These are phyloP conservation scores for Thripadectes ignobilis DNA, from an alignment of 2,797 vertebrate genomes.

Conservation along the genomic window DNA sequence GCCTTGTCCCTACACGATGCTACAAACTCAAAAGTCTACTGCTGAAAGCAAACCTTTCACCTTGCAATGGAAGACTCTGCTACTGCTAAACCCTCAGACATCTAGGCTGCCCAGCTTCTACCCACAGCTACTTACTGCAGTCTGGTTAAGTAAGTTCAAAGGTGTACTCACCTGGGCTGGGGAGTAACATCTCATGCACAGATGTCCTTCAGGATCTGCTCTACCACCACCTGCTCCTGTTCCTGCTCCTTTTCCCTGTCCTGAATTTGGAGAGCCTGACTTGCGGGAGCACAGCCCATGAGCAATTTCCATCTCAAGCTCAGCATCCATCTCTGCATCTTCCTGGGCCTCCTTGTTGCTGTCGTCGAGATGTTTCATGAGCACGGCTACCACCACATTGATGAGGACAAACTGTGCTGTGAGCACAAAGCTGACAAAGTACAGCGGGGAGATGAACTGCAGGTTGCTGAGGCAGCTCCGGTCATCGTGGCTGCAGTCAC, in stretches of 20 bases:
- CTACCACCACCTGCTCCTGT: slow-evolving; percentile 56
- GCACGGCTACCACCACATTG: slow-evolving; percentile 98
- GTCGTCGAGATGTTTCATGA: slow-evolving; percentile 99
- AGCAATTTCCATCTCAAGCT: slow-evolving; percentile 94
- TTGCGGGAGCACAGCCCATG: slow-evolving; percentile 89
- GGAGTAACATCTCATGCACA: slow-evolving; percentile 84
- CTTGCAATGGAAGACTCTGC: background rate
- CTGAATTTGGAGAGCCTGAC: slow-evolving; percentile 71
- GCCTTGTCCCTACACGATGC: background rate
- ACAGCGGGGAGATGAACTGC: slow-evolving; percentile 97
- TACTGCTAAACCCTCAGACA: background rate
- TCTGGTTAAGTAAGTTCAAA: slow-evolving; percentile 13
- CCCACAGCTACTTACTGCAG: background rate
- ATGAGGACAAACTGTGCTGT: slow-evolving; percentile 99
- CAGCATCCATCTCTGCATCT: slow-evolving; percentile 97
- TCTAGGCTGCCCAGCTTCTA: slow-evolving; percentile 7
- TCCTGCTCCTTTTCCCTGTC: slow-evolving; percentile 51
- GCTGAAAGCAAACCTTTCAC: slow-evolving; percentile 15
- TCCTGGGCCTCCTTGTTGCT: slow-evolving; percentile 99
- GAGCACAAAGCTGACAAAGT: slow-evolving; percentile 99
- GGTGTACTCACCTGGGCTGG: slow-evolving; percentile 87
- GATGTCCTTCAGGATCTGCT: slow-evolving; percentile 74
- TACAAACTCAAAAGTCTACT: background rate
- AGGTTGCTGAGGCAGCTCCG: slow-evolving; percentile 95
- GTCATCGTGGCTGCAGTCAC: slow-evolving; percentile 92